Conservation (phyloP, 2,113 vertebrate genomes). For the Odobenus rosmarus region DNA sequence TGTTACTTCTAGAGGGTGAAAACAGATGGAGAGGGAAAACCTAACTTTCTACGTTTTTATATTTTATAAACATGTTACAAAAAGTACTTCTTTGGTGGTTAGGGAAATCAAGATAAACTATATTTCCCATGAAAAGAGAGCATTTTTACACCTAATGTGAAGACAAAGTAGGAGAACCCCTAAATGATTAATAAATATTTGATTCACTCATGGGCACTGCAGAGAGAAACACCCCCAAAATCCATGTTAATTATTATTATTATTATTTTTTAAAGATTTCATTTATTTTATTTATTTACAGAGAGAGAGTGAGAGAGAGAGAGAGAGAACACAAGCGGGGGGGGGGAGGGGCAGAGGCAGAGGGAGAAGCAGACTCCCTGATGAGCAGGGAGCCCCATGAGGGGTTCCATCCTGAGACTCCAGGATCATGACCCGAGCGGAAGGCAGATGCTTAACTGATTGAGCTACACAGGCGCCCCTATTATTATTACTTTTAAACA, state of each 20-base stretch:
- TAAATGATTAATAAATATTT: background rate
- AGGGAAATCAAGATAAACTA: background rate
- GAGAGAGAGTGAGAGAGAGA: background rate
- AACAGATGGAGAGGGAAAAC: background rate
- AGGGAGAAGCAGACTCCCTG: too few species aligned
- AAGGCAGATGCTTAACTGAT: too few species aligned
- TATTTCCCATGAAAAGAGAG: constrained; percentile 26
- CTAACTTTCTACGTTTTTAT: background rate
- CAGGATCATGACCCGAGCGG: too few species aligned
- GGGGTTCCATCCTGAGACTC: too few species aligned
- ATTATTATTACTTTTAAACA: background rate
- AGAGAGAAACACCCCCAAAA: background rate
- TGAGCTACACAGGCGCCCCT: too few species aligned
- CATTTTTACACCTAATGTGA: background rate
- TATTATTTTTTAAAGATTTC: background rate
- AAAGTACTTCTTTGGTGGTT: background rate
- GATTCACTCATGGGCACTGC: background rate
- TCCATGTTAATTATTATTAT: background rate
- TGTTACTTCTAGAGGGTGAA: background rate
- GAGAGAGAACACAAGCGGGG: background rate
- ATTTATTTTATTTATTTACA: background rate
- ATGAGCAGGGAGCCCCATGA: too few species aligned
- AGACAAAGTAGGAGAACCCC: background rate
- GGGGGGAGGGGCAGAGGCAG: too few species aligned
- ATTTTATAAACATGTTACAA: background rate